phyloP scores from a whole-genome alignment of 2,113 vertebrate genomes.

The Pteropus alecto region DNA sequence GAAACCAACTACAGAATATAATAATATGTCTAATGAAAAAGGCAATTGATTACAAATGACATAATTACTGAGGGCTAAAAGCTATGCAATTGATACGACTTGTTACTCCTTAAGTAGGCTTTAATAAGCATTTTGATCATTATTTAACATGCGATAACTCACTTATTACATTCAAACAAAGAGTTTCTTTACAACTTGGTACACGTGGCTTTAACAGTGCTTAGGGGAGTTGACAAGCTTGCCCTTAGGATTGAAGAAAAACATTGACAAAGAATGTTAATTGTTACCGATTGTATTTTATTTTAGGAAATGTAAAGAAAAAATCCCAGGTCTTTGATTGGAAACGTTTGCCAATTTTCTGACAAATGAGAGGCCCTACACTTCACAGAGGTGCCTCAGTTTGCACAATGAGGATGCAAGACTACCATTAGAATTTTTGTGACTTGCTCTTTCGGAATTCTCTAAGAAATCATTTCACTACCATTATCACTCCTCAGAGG shows the following conservation, averaged over 20 bases:
- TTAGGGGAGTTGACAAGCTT: constrained; percentile 41
- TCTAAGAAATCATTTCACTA: constrained; percentile 50
- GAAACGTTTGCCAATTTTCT: constrained; percentile 41
- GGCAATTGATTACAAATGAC: constrained; percentile 74
- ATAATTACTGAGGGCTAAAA: constrained; percentile 70
- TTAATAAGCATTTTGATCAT: constrained; percentile 76
- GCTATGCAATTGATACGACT: constrained; percentile 63
- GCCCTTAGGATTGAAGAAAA: constrained; percentile 39
- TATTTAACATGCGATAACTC: constrained; percentile 67
- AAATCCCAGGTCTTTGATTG: background rate
- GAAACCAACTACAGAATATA: constrained; percentile 68
- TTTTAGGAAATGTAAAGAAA: constrained; percentile 47
- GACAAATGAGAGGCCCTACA: constrained; percentile 4
- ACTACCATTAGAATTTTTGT: constrained; percentile 60
- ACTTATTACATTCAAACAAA: constrained; percentile 70
- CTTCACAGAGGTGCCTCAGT: constrained; percentile 20
- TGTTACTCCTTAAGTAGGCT: constrained; percentile 58
- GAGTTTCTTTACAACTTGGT: constrained; percentile 35
- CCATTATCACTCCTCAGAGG: background rate
- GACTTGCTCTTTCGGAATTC: constrained; percentile 18
- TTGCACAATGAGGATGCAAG: constrained; percentile 12
- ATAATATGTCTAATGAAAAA: constrained; percentile 69
- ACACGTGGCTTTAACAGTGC: background rate
- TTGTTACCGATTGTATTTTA: constrained; percentile 39
- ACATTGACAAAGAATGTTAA: constrained; percentile 54